A percentile compares a stretch with the other conserved stretches of the same genome.
Evolutionary conservation across 2,113 vertebrate species (phyloP).

Genomic region (Rhipidura dahli): DNA sequence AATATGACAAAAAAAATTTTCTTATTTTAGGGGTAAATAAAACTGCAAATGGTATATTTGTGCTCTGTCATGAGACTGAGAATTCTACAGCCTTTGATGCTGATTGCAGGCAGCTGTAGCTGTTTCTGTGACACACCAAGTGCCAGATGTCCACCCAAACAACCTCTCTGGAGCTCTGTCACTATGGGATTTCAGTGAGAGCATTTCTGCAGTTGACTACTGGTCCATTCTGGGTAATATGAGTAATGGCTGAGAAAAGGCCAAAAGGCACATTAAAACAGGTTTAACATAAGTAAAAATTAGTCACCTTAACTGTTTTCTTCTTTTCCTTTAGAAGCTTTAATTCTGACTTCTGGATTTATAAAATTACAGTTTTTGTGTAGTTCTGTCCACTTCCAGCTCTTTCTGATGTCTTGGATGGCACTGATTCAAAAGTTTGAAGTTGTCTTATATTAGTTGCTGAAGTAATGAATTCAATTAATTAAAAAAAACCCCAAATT

Average conservation of each 20-base stretch:
- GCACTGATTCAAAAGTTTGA: neutral
- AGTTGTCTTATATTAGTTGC: neutral
- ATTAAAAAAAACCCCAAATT: neutral
- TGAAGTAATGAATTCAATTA: neutral
- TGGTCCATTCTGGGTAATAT: neutral
- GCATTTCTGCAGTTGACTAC: rapidly evolving
- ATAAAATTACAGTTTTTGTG: neutral
- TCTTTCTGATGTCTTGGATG: neutral
- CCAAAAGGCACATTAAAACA: neutral
- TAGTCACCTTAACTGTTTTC: neutral
- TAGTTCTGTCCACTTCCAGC: neutral
- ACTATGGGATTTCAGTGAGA: rapidly evolving
- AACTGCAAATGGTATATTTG: neutral
- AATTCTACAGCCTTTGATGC: neutral
- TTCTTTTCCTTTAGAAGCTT: neutral
- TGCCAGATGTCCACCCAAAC: neutral
- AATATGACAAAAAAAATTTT: rapidly evolving
- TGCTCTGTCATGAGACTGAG: neutral
- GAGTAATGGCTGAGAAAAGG: neutral
- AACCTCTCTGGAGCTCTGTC: neutral
- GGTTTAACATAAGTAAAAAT: neutral
- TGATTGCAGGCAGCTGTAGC: neutral
- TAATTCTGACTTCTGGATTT: neutral
- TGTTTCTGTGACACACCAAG: neutral
- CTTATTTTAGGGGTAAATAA: neutral